A percentile compares a stretch with the other conserved stretches of the same genome.
Evolutionary conservation across 1,140 invertebrate genomes (phyloP).

Genomic region (Drosophila biarmipes): DNA sequence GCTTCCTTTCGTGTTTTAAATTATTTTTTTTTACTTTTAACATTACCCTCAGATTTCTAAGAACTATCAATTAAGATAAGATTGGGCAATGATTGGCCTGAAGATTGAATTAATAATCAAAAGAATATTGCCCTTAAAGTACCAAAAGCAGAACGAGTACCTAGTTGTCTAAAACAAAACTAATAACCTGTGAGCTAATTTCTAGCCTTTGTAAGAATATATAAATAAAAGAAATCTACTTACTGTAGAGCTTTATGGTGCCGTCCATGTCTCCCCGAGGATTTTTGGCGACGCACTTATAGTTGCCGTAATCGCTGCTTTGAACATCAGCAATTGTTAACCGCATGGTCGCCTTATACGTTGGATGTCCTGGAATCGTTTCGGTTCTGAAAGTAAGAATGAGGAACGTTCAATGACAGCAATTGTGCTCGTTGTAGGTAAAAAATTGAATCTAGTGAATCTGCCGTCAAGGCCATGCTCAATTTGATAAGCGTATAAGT

Average conservation of each 20-base stretch:
- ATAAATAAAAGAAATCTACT: slow-evolving; percentile 85
- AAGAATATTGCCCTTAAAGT: no score
- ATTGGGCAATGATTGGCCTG: no score
- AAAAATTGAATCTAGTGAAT: slow-evolving; percentile 31
- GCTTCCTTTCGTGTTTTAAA: no score
- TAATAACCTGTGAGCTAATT: no score
- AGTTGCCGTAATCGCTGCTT: slow-evolving; percentile 92
- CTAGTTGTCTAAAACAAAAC: no score
- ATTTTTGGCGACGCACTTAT: slow-evolving; percentile 97
- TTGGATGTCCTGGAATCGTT: slow-evolving; percentile 88
- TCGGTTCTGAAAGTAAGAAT: slow-evolving; percentile 85
- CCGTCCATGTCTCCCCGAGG: slow-evolving; percentile 96
- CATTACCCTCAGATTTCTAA: no score
- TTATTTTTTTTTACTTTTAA: no score
- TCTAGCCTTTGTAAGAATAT: no score
- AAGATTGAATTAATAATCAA: no score
- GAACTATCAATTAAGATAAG: no score
- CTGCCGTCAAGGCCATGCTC: slow-evolving; percentile 79
- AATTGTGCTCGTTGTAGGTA: slow-evolving; percentile 60
- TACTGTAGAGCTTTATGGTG: slow-evolving; percentile 95
- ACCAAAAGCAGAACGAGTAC: no score
- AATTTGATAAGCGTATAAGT: slow-evolving; percentile 75
- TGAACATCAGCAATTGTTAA: slow-evolving; percentile 91
- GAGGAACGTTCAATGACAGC: slow-evolving; percentile 74
- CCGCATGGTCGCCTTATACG: slow-evolving; percentile 94